Evolutionary conservation across 2,888 invertebrate genomes (phyloP).

Genomic region (Harpalus rubripes): DNA sequence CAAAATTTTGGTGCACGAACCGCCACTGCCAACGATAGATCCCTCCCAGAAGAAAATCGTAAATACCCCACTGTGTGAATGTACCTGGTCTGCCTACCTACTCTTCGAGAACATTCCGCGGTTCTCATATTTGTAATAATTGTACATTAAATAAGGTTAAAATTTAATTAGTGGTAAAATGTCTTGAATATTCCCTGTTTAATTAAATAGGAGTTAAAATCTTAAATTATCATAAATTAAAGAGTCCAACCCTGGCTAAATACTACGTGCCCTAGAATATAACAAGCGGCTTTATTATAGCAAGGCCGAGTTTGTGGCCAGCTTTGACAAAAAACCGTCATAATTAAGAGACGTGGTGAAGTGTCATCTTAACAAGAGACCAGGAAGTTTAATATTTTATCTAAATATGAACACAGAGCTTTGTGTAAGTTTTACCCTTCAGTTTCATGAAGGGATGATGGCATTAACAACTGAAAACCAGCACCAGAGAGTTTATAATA

Average conservation of each 20-base stretch:
- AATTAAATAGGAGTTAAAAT: constrained; percentile 35
- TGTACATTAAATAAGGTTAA: too few species aligned
- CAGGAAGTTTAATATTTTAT: constrained; percentile 42
- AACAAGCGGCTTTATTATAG: constrained; percentile 58
- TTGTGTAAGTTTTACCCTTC: constrained; percentile 16
- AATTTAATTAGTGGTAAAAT: constrained; percentile 15
- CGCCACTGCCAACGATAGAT: too few species aligned
- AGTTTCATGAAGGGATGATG: constrained; percentile 3
- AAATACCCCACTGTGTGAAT: too few species aligned
- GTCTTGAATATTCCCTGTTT: not conserved
- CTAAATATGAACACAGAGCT: constrained; percentile 34
- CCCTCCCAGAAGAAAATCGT: too few species aligned
- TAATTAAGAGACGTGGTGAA: constrained; percentile 56
- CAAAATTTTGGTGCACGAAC: too few species aligned
- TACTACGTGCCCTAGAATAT: constrained; percentile 55
- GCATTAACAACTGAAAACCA: not conserved
- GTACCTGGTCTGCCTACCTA: too few species aligned
- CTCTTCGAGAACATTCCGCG: too few species aligned
- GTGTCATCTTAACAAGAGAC: constrained; percentile 52
- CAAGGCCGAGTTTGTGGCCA: constrained; percentile 32
- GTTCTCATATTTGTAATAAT: too few species aligned
- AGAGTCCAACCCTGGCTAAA: constrained; percentile 18
- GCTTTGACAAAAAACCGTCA: constrained; percentile 48
- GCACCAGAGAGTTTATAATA: constrained; percentile 12
- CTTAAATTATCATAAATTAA: constrained; percentile 45